A percentile compares a stretch with the other conserved stretches of the same genome.
Conservation (phyloP, 2,797 vertebrate genomes). For the Spondyliosoma cantharus region DNA sequence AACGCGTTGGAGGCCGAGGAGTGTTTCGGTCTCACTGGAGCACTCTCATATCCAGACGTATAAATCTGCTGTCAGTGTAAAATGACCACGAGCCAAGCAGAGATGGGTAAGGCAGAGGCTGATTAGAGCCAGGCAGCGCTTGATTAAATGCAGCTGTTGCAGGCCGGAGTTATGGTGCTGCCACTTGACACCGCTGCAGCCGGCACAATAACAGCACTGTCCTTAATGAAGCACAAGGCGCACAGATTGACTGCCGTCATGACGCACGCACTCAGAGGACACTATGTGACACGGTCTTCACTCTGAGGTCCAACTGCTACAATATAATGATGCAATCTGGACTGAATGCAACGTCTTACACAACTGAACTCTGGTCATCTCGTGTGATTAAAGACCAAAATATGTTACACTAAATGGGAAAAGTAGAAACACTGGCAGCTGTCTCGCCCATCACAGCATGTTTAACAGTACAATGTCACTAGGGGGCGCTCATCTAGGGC, state of each 20-base stretch:
- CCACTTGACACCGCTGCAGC: conserved; percentile 56
- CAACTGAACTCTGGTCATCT: neutral
- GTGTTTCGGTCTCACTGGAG: conserved; percentile 31
- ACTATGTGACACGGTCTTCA: conserved; percentile 10
- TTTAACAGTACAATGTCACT: neutral
- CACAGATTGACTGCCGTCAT: conserved; percentile 39
- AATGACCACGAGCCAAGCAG: conserved; percentile 60
- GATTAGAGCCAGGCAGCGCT: conserved; percentile 63
- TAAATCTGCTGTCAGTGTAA: conserved; percentile 64
- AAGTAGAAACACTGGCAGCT: neutral
- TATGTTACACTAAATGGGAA: neutral
- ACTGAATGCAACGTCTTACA: neutral
- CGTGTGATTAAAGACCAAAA: neutral
- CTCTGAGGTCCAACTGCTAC: neutral
- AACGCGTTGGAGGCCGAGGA: conserved; percentile 18
- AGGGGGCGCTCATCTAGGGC: neutral
- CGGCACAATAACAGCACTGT: conserved; percentile 52
- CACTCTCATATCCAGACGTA: conserved; percentile 48
- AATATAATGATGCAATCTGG: neutral
- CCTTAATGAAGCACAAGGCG: conserved; percentile 54
- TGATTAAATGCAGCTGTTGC: conserved; percentile 79
- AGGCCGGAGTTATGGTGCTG: conserved; percentile 49
- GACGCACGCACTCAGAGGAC: conserved; percentile 23
- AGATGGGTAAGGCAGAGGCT: conserved; percentile 68
- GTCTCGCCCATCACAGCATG: neutral